These are phyloP conservation scores for Merodon equestris DNA, from an alignment of 2,888 invertebrate genomes.

Conservation along the genomic window DNA sequence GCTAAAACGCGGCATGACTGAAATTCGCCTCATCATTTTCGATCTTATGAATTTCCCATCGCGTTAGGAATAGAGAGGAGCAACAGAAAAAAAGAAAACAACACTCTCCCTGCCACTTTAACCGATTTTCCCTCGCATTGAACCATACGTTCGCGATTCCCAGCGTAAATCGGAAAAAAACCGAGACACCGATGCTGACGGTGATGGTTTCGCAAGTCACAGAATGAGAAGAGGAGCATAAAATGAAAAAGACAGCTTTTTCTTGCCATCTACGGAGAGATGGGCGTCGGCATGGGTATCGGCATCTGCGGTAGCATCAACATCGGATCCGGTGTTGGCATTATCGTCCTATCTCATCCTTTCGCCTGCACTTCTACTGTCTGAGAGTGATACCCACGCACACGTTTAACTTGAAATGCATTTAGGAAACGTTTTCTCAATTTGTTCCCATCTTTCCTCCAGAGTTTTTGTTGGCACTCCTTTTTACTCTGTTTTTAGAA, in stretches of 20 bases:
- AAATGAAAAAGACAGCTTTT: constrained; percentile 47
- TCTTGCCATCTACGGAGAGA: constrained; percentile 16
- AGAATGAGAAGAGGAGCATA: constrained; percentile 5
- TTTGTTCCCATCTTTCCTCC: constrained; percentile 12
- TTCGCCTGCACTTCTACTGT: constrained; percentile 6
- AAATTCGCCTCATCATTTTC: constrained; percentile 55
- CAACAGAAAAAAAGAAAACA: no score
- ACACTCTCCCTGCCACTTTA: constrained; percentile 16
- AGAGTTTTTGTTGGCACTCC: constrained; percentile 17
- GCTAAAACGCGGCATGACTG: neutral
- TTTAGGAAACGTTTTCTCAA: constrained; percentile 47
- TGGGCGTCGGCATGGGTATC: constrained; percentile 19
- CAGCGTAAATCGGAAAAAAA: neutral
- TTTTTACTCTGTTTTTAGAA: constrained; percentile 27
- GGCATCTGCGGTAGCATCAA: neutral
- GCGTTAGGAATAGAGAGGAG: constrained; percentile 30
- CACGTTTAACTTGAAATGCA: constrained; percentile 55
- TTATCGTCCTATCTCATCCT: neutral
- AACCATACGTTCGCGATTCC: constrained; percentile 2
- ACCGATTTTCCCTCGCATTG: constrained; percentile 27
- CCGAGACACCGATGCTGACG: constrained; percentile 6
- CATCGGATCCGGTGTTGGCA: no score
- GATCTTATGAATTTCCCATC: constrained; percentile 44
- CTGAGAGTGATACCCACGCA: constrained; percentile 12
- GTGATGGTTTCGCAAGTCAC: neutral